Conservation (phyloP, 2,113 vertebrate genomes). For the Amphilophus citrinellus region DNA sequence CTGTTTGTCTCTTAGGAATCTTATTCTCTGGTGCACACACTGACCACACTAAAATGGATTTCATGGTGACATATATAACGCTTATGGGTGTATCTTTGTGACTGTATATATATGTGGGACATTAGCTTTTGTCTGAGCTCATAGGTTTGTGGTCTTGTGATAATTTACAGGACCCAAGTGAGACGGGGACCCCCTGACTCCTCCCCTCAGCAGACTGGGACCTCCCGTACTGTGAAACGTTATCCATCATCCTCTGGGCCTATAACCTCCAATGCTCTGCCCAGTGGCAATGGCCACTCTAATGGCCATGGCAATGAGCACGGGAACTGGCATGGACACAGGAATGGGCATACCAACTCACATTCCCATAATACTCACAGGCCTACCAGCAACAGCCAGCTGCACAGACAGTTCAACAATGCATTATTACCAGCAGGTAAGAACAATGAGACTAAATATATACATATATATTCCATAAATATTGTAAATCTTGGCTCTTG, state of each 20-base stretch:
- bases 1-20: conserved; percentile 44
- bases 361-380: conserved; percentile 61
- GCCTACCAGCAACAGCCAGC: conserved; percentile 67
- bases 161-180: conserved; percentile 84
- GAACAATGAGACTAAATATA: background rate
- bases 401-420: conserved; percentile 69
- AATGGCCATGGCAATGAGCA: conserved; percentile 29
- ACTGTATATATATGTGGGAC: conserved; percentile 13
- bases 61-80: conserved; percentile 41
- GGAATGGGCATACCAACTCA: conserved; percentile 43
- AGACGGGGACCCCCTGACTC: conserved; percentile 82
- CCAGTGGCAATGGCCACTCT: conserved; percentile 66
- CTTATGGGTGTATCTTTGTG: conserved; percentile 28
- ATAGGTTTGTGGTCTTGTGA: conserved; percentile 59
- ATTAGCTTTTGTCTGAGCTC: conserved; percentile 61
- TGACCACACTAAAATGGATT: conserved; percentile 53
- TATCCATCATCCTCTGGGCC: conserved; percentile 86
- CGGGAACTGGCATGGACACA: conserved; percentile 57
- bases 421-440: conserved; percentile 84
- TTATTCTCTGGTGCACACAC: conserved; percentile 36
- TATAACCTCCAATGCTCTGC: conserved; percentile 89
- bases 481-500: background rate
- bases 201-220: conserved; percentile 82
- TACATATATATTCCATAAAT: background rate
- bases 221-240: conserved; percentile 88